Conservation (phyloP, 2,797 vertebrate genomes). For the Acanthopagrus latus region DNA sequence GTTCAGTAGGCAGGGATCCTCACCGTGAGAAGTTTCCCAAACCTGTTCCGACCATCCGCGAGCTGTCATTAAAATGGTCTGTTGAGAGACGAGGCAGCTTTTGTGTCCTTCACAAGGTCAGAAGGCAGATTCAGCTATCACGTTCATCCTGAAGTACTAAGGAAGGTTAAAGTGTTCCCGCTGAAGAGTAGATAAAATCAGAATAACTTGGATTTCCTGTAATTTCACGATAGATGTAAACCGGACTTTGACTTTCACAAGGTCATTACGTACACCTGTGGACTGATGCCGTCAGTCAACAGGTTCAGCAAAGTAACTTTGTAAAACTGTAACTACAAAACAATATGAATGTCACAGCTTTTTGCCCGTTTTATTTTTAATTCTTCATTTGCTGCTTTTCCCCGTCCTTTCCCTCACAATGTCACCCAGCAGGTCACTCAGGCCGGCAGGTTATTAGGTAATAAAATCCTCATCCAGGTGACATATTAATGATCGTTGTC, state of each 20-base stretch:
- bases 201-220: neutral
- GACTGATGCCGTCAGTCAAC: neutral
- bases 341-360: neutral
- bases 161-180: neutral
- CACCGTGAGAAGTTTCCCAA: neutral
- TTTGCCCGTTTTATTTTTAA: neutral
- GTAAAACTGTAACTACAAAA: neutral
- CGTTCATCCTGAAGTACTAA: neutral
- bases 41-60: neutral
- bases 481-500: constrained; percentile 75
- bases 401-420: constrained; percentile 2
- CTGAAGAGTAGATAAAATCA: neutral
- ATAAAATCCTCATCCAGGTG: constrained; percentile 62
- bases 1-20: neutral
- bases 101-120: constrained; percentile 75
- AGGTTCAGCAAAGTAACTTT: neutral
- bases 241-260: constrained; percentile 37
- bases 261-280: constrained; percentile 31
- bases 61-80: neutral
- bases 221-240: neutral
- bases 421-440: constrained; percentile 36
- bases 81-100: neutral
- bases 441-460: constrained; percentile 41
- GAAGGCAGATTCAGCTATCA: neutral
- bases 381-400: neutral